Percentiles rank a stretch among this genome's conserved stretches.
Conservation (phyloP, 2,797 vertebrate species). For the Furcifer pardalis region DNA sequence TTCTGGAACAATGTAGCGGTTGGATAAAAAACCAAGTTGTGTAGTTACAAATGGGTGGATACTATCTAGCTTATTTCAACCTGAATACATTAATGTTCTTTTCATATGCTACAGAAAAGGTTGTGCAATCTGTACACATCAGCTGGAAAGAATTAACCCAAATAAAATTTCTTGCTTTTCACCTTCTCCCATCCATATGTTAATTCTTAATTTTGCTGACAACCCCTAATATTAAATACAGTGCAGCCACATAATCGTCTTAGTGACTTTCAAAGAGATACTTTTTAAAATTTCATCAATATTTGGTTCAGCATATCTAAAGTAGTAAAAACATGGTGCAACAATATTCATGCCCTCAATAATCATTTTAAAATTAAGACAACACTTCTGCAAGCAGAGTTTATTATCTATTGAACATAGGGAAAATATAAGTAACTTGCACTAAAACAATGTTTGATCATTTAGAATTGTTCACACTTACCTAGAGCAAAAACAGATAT, state of each 20-base stretch:
- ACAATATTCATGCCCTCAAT: background rate
- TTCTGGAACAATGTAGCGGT: background rate
- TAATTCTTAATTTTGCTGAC: conserved; percentile 29
- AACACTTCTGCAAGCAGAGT: conserved; percentile 1
- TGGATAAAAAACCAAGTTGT: background rate
- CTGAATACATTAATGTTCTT: background rate
- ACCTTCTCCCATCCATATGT: conserved; percentile 44
- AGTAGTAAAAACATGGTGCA: conserved; percentile 26
- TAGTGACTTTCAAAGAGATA: conserved; percentile 37
- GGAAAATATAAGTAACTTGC: too few species aligned
- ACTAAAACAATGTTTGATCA: background rate
- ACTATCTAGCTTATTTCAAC: background rate
- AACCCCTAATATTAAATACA: conserved; percentile 39
- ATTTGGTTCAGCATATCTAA: conserved; percentile 30
- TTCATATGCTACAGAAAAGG: background rate
- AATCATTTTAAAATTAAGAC: conserved; percentile 26
- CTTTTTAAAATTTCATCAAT: conserved; percentile 33
- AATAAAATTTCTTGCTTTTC: conserved; percentile 39
- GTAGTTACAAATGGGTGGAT: background rate
- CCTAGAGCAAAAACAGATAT: background rate
- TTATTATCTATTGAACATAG: background rate
- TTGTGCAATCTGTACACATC: conserved; percentile 28
- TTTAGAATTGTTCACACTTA: background rate
- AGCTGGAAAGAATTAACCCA: conserved; percentile 32
- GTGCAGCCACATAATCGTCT: conserved; percentile 34